These are phyloP conservation scores for Salvelinus sp. DNA, from an alignment of 2,113 vertebrate species.

Conservation along the genomic window DNA sequence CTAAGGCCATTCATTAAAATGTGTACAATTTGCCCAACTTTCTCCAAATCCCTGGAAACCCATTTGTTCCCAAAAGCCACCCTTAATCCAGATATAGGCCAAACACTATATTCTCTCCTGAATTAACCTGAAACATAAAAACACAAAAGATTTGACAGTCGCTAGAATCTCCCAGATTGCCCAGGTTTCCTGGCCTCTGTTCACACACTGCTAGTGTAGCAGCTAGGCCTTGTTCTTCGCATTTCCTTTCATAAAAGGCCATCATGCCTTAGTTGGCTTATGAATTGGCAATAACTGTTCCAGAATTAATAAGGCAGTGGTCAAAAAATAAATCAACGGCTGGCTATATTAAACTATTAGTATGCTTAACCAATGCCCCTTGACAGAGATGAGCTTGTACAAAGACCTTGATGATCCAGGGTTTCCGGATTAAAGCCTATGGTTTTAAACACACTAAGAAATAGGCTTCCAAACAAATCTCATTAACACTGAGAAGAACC, in stretches of 20 bases:
- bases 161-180: not conserved
- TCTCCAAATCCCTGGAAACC: conserved; percentile 25
- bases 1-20: conserved; percentile 19
- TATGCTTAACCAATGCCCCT: not conserved
- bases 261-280: not conserved
- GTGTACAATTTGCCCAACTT: conserved; percentile 14
- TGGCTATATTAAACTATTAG: not conserved
- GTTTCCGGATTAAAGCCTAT: conserved; percentile 1
- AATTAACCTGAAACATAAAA: conserved; percentile 40
- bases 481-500: not conserved
- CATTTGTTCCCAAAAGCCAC: conserved; percentile 34
- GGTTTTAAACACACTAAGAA: not conserved
- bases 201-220: too few relatives aligned
- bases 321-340: not conserved
- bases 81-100: conserved; percentile 24
- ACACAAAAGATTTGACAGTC: not conserved
- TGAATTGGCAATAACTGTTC: not conserved
- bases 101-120: conserved; percentile 14
- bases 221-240: too few relatives aligned
- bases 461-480: not conserved
- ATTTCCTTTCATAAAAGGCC: not conserved
- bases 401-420: not conserved
- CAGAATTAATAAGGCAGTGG: not conserved
- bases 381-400: not conserved
- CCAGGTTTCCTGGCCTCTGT: too few relatives aligned